phyloP scores from a whole-genome alignment of 2,113 vertebrate species.

The Panthera leo region DNA sequence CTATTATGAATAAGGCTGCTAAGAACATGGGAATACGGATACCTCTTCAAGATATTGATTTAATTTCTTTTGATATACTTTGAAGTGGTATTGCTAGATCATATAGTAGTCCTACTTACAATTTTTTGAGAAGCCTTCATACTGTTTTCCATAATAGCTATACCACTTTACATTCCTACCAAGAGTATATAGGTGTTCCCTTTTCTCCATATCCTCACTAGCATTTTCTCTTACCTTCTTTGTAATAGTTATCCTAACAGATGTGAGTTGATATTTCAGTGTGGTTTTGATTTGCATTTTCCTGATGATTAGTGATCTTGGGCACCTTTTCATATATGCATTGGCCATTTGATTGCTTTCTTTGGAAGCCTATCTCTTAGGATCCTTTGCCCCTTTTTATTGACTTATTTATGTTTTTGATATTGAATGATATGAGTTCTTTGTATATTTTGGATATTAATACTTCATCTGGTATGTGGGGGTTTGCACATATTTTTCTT shows the following conservation, averaged over 20 bases:
- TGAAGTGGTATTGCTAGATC: neutral
- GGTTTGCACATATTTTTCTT: neutral
- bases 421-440: neutral
- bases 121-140: neutral
- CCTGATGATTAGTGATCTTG: neutral
- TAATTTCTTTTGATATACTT: neutral
- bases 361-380: neutral
- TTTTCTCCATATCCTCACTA: neutral
- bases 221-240: neutral
- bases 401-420: neutral
- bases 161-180: neutral
- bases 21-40: neutral
- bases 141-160: neutral
- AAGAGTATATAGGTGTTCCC: neutral
- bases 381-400: neutral
- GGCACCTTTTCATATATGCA: neutral
- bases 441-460: neutral
- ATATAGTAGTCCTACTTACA: neutral
- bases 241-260: neutral
- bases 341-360: neutral
- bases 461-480: neutral
- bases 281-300: neutral
- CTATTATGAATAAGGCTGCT: neutral
- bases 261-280: neutral
- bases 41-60: neutral